Conservation (phyloP, 1,140 invertebrate genomes). For the Halesus radiatus region DNA sequence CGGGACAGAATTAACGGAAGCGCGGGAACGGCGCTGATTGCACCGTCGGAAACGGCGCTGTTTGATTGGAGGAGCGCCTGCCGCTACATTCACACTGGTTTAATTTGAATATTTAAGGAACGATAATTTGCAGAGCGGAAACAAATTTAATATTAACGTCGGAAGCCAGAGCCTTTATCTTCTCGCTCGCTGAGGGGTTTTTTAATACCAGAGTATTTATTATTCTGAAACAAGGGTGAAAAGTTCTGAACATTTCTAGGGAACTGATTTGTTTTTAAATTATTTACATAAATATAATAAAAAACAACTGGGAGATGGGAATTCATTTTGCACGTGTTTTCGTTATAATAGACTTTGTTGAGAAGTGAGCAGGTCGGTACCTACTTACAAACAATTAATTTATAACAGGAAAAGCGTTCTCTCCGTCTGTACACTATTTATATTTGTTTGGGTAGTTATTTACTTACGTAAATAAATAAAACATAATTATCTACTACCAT, state of each 20-base stretch:
- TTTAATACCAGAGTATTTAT: conserved; percentile 14
- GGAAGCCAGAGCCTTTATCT: background rate
- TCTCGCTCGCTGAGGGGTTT: background rate
- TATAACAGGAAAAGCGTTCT: too few species aligned
- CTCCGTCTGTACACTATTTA: too few species aligned
- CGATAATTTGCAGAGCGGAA: conserved; percentile 52
- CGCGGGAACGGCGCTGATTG: conserved; percentile 35
- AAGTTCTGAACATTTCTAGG: background rate
- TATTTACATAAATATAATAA: background rate
- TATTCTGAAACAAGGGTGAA: conserved; percentile 7
- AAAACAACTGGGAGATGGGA: too few species aligned
- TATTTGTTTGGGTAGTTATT: too few species aligned
- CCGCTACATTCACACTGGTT: conserved; percentile 40
- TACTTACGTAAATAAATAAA: too few species aligned
- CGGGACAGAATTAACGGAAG: conserved; percentile 21
- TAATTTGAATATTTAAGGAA: conserved; percentile 57
- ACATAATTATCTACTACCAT: too few species aligned
- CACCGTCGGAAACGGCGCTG: background rate
- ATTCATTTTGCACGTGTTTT: too few species aligned
- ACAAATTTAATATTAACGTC: conserved; percentile 53
- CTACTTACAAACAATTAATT: too few species aligned
- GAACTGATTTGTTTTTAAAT: background rate
- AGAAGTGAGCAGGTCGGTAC: too few species aligned
- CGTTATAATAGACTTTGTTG: too few species aligned
- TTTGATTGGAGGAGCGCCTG: conserved; percentile 38